Percentiles rank a stretch among this genome's conserved stretches.
Conservation (phyloP, 2,888 invertebrate genomes). For the Drosophila austrosaltans region DNA sequence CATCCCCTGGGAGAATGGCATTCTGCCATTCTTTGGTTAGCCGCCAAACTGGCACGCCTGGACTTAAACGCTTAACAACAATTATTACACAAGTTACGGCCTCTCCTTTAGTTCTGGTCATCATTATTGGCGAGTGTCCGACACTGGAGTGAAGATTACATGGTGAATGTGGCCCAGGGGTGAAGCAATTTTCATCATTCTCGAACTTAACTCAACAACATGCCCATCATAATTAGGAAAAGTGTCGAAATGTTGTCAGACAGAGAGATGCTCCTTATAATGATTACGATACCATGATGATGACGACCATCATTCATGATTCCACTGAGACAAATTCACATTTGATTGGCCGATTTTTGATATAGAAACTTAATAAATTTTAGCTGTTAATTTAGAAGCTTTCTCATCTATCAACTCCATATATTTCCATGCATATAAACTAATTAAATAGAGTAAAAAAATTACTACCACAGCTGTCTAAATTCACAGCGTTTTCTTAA, state of each 20-base stretch:
- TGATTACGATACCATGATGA: slow-evolving; percentile 37
- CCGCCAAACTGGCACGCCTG: slow-evolving; percentile 66
- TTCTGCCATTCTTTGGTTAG: slow-evolving; percentile 49
- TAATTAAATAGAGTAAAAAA: neutral
- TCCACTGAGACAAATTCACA: slow-evolving; percentile 30
- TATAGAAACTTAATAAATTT: no score
- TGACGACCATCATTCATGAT: slow-evolving; percentile 32
- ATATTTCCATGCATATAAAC: no score
- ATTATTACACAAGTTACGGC: slow-evolving; percentile 76
- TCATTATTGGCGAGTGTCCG: slow-evolving; percentile 67
- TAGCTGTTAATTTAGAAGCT: no score
- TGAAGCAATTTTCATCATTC: slow-evolving; percentile 62
- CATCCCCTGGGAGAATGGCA: slow-evolving; percentile 59
- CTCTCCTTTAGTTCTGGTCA: slow-evolving; percentile 23
- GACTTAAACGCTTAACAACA: slow-evolving; percentile 78
- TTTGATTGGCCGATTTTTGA: neutral
- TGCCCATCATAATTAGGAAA: slow-evolving; percentile 78
- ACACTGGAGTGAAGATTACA: slow-evolving; percentile 28
- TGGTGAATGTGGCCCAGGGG: slow-evolving; percentile 36
- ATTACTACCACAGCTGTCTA: neutral
- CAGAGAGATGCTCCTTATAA: slow-evolving; percentile 38
- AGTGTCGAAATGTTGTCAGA: slow-evolving; percentile 74
- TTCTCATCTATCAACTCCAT: no score
- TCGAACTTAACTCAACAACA: slow-evolving; percentile 59
- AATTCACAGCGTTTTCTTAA: neutral